Percentiles rank a stretch among this genome's conserved stretches.
These are phyloP conservation scores for Dunckerocampus dactyliophorus DNA, from an alignment of 2,113 vertebrate genomes.

Conservation along the genomic window DNA sequence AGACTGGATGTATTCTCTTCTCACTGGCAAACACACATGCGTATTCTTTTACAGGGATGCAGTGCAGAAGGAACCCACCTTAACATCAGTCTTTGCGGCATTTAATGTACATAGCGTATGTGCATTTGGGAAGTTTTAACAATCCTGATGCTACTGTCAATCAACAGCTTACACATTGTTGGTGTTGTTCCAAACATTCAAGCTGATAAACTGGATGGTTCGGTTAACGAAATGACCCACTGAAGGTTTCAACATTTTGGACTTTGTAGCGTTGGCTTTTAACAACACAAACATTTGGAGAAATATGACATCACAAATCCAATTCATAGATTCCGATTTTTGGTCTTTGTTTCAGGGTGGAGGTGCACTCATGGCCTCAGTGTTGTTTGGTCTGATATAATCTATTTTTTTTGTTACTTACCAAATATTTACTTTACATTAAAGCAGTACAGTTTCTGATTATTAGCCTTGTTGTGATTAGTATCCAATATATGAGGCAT, in stretches of 20 bases:
- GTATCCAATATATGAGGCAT: constrained; percentile 12
- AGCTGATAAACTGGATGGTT: neutral
- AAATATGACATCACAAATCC: neutral
- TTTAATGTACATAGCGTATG: constrained; percentile 1
- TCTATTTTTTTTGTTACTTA: constrained; percentile 15
- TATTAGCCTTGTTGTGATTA: neutral
- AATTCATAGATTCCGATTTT: neutral
- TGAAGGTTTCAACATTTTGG: neutral
- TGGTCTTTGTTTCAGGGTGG: neutral
- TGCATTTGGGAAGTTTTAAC: neutral
- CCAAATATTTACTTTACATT: constrained; percentile 13
- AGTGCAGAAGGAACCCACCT: constrained; percentile 7
- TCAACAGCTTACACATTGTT: neutral
- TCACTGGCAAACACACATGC: constrained; percentile 25
- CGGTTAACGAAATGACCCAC: neutral
- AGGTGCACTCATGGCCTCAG: neutral
- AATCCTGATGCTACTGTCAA: neutral
- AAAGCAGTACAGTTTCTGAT: constrained; percentile 3
- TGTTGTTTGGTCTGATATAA: constrained; percentile 1
- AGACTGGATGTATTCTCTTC: constrained; percentile 13
- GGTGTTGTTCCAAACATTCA: constrained; percentile 3
- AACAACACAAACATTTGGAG: neutral
- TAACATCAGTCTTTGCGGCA: neutral
- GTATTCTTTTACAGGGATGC: constrained; percentile 23
- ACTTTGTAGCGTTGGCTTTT: neutral